Evolutionary conservation across 2,888 invertebrate species (phyloP).

Genomic region (Onchidella celtica): DNA sequence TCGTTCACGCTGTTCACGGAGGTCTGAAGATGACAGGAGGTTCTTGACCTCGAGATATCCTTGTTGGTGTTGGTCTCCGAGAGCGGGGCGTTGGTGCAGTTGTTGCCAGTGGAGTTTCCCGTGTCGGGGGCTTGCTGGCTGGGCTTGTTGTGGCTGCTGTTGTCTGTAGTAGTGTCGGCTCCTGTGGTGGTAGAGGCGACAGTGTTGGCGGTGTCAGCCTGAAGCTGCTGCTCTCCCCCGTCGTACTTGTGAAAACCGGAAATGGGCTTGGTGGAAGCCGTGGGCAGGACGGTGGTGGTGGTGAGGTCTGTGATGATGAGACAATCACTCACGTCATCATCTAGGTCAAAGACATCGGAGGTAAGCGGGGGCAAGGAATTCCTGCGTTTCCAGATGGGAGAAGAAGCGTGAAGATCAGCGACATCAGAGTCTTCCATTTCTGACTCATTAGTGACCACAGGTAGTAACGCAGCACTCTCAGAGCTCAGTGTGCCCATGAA

Average conservation of each 20-base stretch:
- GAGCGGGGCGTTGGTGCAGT: conserved; percentile 21
- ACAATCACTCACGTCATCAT: conserved; percentile 35
- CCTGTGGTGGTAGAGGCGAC: conserved; percentile 30
- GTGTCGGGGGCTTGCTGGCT: conserved; percentile 20
- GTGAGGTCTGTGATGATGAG: conserved; percentile 25
- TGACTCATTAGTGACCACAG: conserved; percentile 20
- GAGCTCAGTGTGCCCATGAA: conserved; percentile 69
- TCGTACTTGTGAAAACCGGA: not conserved
- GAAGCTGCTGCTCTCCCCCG: not conserved
- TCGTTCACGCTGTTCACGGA: conserved; percentile 69
- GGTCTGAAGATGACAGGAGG: conserved; percentile 62
- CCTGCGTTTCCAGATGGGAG: conserved; percentile 57
- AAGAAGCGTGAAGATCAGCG: conserved; percentile 45
- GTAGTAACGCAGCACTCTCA: conserved; percentile 31
- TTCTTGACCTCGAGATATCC: conserved; percentile 38
- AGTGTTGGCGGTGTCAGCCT: conserved; percentile 39
- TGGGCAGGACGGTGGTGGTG: conserved; percentile 18
- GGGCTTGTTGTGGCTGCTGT: conserved; percentile 43
- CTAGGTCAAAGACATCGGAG: conserved; percentile 49
- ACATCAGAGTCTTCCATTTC: conserved; percentile 73
- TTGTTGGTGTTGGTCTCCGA: conserved; percentile 46
- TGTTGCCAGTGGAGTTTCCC: conserved; percentile 14
- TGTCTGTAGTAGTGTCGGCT: conserved; percentile 49
- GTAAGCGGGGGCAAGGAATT: conserved; percentile 51
- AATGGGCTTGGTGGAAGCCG: not conserved